Percentiles rank a stretch among this genome's conserved stretches.
phyloP scores from a whole-genome alignment of 1,140 invertebrate species.

The Drosophila repletoides region DNA sequence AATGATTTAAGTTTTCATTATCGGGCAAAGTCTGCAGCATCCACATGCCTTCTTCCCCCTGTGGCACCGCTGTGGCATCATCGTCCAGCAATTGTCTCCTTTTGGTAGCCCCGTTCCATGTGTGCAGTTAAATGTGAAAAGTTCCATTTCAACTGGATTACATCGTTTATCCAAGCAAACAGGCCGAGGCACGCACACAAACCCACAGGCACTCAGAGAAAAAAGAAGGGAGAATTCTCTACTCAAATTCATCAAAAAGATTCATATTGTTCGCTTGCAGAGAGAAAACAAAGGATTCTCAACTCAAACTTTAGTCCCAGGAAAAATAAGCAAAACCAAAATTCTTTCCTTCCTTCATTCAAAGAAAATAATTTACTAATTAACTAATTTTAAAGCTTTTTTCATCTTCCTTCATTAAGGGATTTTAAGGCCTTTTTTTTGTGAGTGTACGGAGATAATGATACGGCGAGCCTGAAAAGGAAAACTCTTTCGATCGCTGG shows the following conservation, averaged over 20 bases:
- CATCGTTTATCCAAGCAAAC: slow-evolving; percentile 77
- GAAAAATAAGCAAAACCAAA: too few species aligned
- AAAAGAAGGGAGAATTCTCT: not conserved
- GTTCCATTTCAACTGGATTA: slow-evolving; percentile 77
- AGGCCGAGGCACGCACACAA: slow-evolving; percentile 42
- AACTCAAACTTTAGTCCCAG: too few species aligned
- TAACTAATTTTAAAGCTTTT: too few species aligned
- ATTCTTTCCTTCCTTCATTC: too few species aligned
- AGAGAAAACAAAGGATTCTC: not conserved
- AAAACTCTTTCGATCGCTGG: slow-evolving; percentile 59
- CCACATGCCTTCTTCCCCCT: slow-evolving; percentile 12
- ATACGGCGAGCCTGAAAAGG: slow-evolving; percentile 40
- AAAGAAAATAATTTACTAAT: too few species aligned
- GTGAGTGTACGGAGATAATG: slow-evolving; percentile 50
- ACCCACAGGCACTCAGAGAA: slow-evolving; percentile 8
- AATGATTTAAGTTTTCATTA: slow-evolving; percentile 80
- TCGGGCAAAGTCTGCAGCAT: slow-evolving; percentile 48
- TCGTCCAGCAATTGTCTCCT: slow-evolving; percentile 6
- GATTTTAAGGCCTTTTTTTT: too few species aligned
- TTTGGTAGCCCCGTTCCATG: slow-evolving; percentile 15
- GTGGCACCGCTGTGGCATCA: not conserved
- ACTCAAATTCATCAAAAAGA: too few species aligned
- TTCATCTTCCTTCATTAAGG: too few species aligned
- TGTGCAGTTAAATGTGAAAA: slow-evolving; percentile 77
- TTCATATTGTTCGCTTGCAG: too few species aligned